Evolutionary conservation across 30 jellyfish, hydroid and myxozoan species (phyloP), one percentile per base, ranked within the genome.

Genomic region (Phacellophora camtschatica): DNA sequence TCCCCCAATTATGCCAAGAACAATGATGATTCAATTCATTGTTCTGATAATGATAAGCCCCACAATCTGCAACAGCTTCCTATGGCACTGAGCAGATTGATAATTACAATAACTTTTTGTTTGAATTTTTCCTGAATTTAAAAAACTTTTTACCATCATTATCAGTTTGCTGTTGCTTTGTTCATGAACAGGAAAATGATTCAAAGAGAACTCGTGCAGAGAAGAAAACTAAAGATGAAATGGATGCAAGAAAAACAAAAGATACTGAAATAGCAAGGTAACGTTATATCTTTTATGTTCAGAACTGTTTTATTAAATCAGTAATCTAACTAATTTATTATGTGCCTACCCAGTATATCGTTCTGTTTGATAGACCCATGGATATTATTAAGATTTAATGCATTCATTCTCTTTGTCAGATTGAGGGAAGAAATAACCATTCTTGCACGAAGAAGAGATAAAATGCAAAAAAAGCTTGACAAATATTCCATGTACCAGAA

Each of bases 161-260:
- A 10, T 41, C 16, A 8, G 55, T 16, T 41, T 41, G 16, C 10
- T 8, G 10, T 41, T 41, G 55, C 55, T 41, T 41, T 41, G 55
- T 41, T 41, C 55, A 8, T 8, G 16, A 41, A 9, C 13, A 91
- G 98, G 98, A 91, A 65, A 91, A 91, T 84, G 98, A 91, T 49
- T 91, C 96, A n/a, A 91, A 91, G 59, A 78, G 98, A 10, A 96
- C 98, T 18, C 82, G 98, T 8, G 98, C 98, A 31, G 83, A 86
- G 68, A 91, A 83, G 90, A 91, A 91, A 51, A 95, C 96, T 20
- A 67, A 96, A 25, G 98, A 91, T 46, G 98, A 91, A 45, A 77
- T 86, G 42, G 98, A 91, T 45, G 98, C 98, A 7, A 91, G 73
- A 65, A 69, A 76, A 50, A 66, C 95, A 9, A 91, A 91, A 61